A percentile compares a stretch with the other conserved stretches of the same genome.
Conservation (phyloP, 2,113 vertebrate species). For the Centropristis striata region DNA sequence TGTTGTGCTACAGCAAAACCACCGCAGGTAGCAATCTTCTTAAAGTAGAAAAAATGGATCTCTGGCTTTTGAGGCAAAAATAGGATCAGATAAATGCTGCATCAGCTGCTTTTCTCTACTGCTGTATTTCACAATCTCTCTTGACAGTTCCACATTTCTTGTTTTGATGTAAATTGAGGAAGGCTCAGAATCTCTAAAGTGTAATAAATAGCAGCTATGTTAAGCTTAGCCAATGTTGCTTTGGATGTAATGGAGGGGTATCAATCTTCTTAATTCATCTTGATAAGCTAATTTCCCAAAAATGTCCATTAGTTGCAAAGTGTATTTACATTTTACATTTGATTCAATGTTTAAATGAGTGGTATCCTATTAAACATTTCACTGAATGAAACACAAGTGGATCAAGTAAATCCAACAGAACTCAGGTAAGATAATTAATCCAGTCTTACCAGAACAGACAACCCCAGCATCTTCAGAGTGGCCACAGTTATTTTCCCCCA, state of each 20-base stretch:
- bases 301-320: no score
- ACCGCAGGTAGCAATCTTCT: background rate
- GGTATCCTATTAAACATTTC: background rate
- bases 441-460: conserved; percentile 63
- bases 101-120: conserved; percentile 15
- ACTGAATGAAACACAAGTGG: background rate
- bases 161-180: background rate
- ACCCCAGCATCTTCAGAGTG: conserved; percentile 79
- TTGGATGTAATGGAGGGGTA: no score
- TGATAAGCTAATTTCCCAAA: no score
- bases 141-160: conserved; percentile 17
- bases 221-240: no score
- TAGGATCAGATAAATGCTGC: conserved; percentile 20
- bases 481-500: conserved; percentile 65
- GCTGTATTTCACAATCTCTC: conserved; percentile 7
- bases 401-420: background rate
- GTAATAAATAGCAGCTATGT: no score
- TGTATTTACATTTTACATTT: no score
- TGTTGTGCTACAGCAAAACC: background rate
- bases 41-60: background rate
- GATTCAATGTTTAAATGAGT: background rate
- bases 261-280: no score
- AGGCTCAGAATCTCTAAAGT: no score
- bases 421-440: background rate
- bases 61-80: no score